Evolutionary conservation across 2,113 vertebrate species (phyloP).

Genomic region (Corythornis cristatus): DNA sequence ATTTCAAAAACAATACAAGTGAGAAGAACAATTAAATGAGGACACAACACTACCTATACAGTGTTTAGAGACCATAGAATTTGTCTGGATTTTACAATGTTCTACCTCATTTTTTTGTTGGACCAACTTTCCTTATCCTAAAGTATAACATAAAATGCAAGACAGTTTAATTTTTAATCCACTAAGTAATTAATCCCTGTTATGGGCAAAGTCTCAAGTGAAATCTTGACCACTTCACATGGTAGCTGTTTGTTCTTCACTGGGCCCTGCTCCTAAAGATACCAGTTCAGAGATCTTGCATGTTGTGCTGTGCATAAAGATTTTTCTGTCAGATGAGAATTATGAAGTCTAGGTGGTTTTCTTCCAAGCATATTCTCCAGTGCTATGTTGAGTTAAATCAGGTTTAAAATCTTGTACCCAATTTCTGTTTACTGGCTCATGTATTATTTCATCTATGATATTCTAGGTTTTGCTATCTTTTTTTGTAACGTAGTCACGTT

Average conservation of each 20-base stretch:
- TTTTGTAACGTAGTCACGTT: not conserved
- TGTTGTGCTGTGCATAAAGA: not conserved
- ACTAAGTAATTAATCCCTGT: not conserved
- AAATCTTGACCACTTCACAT: not conserved
- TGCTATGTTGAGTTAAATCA: not conserved
- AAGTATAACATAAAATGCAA: not conserved
- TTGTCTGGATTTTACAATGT: not conserved
- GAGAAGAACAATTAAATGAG: not conserved
- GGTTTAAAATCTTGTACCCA: not conserved
- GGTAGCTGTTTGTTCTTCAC: not conserved
- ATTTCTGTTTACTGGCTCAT: not conserved
- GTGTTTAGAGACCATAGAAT: not conserved
- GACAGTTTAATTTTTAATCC: not conserved
- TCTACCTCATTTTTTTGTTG: not conserved
- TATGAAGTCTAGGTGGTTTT: not conserved
- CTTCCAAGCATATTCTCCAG: not conserved
- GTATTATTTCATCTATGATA: not conserved
- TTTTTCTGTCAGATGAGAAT: not conserved
- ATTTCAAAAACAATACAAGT: not conserved
- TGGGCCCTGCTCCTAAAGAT: not conserved
- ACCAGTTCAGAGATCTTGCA: not conserved
- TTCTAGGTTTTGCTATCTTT: not conserved
- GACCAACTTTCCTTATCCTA: not conserved
- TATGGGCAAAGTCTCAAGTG: not conserved
- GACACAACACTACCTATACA: rapidly evolving